These are phyloP conservation scores for Drosophila biarmipes DNA, from an alignment of 1,140 invertebrate species.

Conservation along the genomic window DNA sequence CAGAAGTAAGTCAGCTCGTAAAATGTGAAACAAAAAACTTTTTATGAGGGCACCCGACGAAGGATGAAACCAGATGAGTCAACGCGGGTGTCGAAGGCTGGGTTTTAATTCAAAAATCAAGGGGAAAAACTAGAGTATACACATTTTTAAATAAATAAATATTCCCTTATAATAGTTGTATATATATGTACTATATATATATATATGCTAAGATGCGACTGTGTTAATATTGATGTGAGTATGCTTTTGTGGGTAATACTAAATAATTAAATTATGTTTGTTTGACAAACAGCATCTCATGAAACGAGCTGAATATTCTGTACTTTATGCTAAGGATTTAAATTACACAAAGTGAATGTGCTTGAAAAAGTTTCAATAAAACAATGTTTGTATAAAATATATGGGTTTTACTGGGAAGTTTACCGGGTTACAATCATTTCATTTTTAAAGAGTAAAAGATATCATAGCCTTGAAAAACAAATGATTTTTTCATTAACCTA, in stretches of 20 bases:
- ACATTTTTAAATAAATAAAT: background rate
- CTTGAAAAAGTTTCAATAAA: slow-evolving; percentile 62
- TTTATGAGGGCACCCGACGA: slow-evolving; percentile 20
- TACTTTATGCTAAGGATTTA: slow-evolving; percentile 30
- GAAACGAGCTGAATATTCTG: slow-evolving; percentile 30
- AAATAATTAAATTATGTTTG: slow-evolving; percentile 7
- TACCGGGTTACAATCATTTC: too few species aligned
- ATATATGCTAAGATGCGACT: background rate
- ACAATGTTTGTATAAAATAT: slow-evolving; percentile 19
- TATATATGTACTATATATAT: background rate
- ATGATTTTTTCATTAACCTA: too few species aligned
- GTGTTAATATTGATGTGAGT: background rate
- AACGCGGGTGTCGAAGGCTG: slow-evolving; percentile 3
- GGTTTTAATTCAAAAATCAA: slow-evolving; percentile 35
- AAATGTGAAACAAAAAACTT: slow-evolving; percentile 36
- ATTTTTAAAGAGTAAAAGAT: too few species aligned
- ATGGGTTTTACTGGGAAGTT: background rate
- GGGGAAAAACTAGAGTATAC: background rate
- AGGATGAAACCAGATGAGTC: slow-evolving; percentile 10
- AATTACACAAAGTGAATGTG: slow-evolving; percentile 54
- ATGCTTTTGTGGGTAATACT: background rate
- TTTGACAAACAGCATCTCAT: slow-evolving; percentile 23
- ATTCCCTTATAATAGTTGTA: background rate
- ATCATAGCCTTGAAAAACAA: too few species aligned
- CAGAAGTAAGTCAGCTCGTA: slow-evolving; percentile 13